These are phyloP conservation scores for Strongylocentrotus purpuratus DNA, from an alignment of 35 echinoderm and acorn worm genomes.

Conservation along the genomic window DNA sequence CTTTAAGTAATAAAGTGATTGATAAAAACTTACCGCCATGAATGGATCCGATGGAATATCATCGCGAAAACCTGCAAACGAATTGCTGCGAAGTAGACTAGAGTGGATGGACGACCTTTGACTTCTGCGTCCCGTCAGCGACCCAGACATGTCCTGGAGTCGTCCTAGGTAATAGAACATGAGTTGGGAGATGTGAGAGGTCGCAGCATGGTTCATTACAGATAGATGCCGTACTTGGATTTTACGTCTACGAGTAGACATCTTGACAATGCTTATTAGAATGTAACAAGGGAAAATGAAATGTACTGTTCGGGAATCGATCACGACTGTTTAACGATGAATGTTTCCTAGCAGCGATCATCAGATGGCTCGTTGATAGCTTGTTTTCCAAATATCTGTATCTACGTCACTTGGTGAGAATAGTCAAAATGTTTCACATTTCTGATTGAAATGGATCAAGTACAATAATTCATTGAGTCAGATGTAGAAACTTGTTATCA, in stretches of 20 bases:
- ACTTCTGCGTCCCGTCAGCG: slow-evolving; percentile 61
- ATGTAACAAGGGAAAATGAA: neutral
- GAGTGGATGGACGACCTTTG: slow-evolving; percentile 49
- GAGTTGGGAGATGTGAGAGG: slow-evolving; percentile 71
- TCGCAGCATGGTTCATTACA: slow-evolving; percentile 41
- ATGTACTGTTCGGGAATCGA: neutral
- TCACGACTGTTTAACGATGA: neutral
- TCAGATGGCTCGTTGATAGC: neutral
- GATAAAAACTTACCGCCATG: slow-evolving; percentile 34
- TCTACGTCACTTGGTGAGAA: neutral
- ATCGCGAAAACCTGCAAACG: slow-evolving; percentile 70
- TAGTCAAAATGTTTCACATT: neutral
- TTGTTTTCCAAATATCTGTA: neutral
- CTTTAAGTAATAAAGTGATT: neutral
- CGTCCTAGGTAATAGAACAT: slow-evolving; percentile 76
- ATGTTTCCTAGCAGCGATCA: neutral
- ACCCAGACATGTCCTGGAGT: slow-evolving; percentile 70
- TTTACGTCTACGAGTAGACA: slow-evolving; percentile 21
- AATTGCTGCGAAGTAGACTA: slow-evolving; percentile 70
- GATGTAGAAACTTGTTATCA: neutral
- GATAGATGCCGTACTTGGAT: slow-evolving; percentile 34
- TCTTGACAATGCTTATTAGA: neutral
- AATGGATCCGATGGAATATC: slow-evolving; percentile 41
- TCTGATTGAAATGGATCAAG: neutral
- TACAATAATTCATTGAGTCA: neutral